Conservation (phyloP, 1,140 invertebrate species). For the Camponotus vicinus region DNA sequence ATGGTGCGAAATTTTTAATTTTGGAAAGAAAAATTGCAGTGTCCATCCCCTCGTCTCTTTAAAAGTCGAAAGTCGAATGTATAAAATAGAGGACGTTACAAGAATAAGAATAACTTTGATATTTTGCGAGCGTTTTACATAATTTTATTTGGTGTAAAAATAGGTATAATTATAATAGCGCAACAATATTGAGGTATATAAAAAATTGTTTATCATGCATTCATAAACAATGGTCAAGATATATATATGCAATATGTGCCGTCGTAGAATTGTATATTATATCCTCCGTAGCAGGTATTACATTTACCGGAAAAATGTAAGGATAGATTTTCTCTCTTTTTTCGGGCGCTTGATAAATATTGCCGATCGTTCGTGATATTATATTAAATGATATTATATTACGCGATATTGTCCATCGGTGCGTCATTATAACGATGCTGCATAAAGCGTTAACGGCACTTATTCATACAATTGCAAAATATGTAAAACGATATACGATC, state of each 20-base stretch:
- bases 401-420: conserved; percentile 61
- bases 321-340: conserved; percentile 34
- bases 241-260: conserved; percentile 53
- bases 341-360: conserved; percentile 28
- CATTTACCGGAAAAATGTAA: conserved; percentile 74
- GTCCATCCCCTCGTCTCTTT: not conserved
- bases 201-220: conserved; percentile 73
- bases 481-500: not conserved
- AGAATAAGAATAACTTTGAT: conserved; percentile 28
- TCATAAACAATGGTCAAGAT: conserved; percentile 75
- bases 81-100: not conserved
- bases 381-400: conserved; percentile 44
- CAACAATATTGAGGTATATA: conserved; percentile 34
- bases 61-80: not conserved
- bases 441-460: conserved; percentile 45
- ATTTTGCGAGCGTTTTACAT: conserved; percentile 25
- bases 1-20: not conserved
- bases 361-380: conserved; percentile 69
- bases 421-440: conserved; percentile 38
- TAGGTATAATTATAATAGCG: conserved; percentile 49
- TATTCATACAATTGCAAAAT: conserved; percentile 37
- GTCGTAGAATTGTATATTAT: conserved; percentile 65
- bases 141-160: conserved; percentile 36
- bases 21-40: not conserved
- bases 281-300: conserved; percentile 66